Evolutionary conservation across 2,888 invertebrate genomes (phyloP).

Genomic region (Aphidoletes aphidimyza): DNA sequence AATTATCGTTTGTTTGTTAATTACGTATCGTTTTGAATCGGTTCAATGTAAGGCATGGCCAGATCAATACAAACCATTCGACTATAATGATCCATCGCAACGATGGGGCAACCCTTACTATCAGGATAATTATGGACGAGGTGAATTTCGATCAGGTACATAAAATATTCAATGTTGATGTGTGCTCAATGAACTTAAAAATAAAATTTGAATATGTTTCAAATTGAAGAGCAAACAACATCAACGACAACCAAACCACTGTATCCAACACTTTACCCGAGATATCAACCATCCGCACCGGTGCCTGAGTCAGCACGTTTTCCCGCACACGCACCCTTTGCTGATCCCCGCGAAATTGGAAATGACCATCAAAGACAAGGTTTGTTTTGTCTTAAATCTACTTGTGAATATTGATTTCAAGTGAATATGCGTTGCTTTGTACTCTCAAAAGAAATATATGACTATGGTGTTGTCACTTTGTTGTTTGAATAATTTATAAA

Average conservation of each 20-base stretch:
- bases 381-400: no score
- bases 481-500: no score
- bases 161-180: no score
- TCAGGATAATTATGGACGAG: not conserved
- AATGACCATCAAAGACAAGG: not conserved
- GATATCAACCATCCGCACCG: no score
- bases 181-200: no score
- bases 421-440: no score
- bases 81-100: no score
- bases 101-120: not conserved
- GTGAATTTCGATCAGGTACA: not conserved
- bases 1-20: not conserved
- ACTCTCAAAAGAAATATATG: no score
- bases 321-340: no score
- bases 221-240: not conserved
- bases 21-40: not conserved
- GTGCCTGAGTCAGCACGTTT: no score
- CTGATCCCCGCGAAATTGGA: not conserved
- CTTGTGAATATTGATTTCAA: no score
- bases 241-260: not conserved
- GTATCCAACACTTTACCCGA: not conserved
- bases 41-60: not conserved
- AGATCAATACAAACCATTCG: not conserved
- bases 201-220: not conserved
- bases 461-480: no score